These are phyloP conservation scores for Saccostrea echinata DNA, from an alignment of 1,140 invertebrate genomes.

Conservation along the genomic window DNA sequence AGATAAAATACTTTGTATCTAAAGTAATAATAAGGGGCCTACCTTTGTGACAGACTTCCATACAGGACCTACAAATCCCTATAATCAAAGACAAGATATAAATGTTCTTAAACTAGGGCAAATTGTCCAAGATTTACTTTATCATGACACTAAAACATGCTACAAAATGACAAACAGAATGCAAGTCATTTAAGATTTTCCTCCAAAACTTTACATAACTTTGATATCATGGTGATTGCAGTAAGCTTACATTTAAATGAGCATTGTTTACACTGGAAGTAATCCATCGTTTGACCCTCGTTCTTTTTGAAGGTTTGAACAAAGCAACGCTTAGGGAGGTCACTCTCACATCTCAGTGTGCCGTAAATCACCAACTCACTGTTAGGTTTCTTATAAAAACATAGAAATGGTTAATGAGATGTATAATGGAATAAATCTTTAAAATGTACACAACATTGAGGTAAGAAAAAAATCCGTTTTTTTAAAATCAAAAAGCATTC, in stretches of 20 bases:
- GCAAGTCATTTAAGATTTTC: too few species aligned
- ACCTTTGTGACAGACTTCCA: constrained; percentile 74
- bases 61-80: constrained; percentile 72
- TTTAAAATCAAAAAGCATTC: background rate
- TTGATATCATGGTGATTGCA: background rate
- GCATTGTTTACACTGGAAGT: constrained; percentile 73
- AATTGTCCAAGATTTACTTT: background rate
- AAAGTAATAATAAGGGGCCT: background rate
- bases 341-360: constrained; percentile 69
- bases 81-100: background rate
- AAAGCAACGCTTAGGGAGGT: constrained; percentile 75
- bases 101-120: too few species aligned
- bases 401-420: background rate
- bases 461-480: too few species aligned
- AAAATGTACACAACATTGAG: background rate
- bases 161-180: too few species aligned
- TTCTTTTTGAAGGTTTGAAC: constrained; percentile 61
- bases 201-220: too few species aligned
- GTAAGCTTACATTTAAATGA: constrained; percentile 71
- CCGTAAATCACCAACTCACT: constrained; percentile 71
- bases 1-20: too few species aligned
- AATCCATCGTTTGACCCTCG: constrained; percentile 66
- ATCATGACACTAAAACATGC: background rate
- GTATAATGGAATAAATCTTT: background rate
- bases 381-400: constrained; percentile 70